A percentile compares a stretch with the other conserved stretches of the same genome.
Evolutionary conservation across 2,113 vertebrate species (phyloP).

Genomic region (Motacilla tschutschensis): DNA sequence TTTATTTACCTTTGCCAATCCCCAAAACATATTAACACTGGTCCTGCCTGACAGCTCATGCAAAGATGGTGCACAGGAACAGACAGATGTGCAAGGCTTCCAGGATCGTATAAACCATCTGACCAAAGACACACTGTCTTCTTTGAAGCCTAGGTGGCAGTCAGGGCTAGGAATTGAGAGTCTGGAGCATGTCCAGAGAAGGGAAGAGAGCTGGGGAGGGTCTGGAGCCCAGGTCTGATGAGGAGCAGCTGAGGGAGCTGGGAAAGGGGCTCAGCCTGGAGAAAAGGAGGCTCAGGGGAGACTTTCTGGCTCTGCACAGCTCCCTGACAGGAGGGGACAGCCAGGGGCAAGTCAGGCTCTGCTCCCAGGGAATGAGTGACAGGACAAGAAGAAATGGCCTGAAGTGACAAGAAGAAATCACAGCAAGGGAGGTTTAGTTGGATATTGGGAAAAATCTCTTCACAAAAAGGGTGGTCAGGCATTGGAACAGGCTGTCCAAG

Average conservation of each 20-base stretch:
- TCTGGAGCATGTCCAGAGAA: accelerated
- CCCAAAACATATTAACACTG: background rate
- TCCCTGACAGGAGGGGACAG: background rate
- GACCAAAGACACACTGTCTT: background rate
- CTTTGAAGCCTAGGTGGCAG: background rate
- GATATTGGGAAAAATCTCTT: background rate
- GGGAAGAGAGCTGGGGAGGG: background rate
- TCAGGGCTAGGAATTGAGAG: background rate
- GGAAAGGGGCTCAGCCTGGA: background rate
- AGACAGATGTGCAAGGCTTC: background rate
- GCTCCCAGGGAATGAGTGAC: background rate
- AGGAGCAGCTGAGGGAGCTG: background rate
- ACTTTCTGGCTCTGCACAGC: background rate
- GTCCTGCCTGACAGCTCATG: background rate
- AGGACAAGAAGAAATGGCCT: background rate
- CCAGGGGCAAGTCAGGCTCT: accelerated
- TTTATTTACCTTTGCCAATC: background rate
- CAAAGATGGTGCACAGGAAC: background rate
- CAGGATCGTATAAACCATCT: background rate
- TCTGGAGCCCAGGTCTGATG: background rate
- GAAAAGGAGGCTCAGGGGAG: background rate
- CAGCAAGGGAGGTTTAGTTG: background rate
- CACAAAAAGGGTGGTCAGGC: background rate
- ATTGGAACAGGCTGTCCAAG: background rate
- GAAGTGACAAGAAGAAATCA: background rate